These are phyloP conservation scores for Notechis scutatus DNA, from an alignment of 2,113 vertebrate genomes.

Conservation along the genomic window DNA sequence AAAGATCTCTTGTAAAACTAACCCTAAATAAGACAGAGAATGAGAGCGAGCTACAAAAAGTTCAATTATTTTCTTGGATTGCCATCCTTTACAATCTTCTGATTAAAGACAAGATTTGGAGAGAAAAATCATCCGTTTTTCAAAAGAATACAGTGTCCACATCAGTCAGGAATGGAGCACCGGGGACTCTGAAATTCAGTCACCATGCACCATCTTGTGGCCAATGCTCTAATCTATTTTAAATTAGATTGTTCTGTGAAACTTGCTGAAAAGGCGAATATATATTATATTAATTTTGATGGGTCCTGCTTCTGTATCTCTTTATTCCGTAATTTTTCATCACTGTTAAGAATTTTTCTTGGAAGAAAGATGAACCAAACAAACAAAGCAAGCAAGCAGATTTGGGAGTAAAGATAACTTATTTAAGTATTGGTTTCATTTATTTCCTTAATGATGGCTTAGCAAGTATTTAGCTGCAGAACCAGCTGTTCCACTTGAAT, in stretches of 20 bases:
- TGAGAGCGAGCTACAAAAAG: neutral
- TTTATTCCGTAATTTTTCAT: neutral
- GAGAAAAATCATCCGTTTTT: neutral
- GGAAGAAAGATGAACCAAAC: neutral
- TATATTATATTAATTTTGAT: neutral
- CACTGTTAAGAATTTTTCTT: neutral
- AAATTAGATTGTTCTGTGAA: neutral
- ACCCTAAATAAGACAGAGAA: neutral
- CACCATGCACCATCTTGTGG: neutral
- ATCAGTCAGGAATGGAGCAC: neutral
- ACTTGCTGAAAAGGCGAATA: neutral
- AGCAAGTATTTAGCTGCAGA: neutral
- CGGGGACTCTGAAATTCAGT: neutral
- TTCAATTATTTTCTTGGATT: neutral
- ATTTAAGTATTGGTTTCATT: neutral
- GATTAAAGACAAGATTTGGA: neutral
- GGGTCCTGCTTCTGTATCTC: neutral
- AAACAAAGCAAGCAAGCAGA: neutral
- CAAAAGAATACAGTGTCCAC: neutral
- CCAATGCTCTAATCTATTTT: neutral
- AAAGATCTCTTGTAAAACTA: neutral
- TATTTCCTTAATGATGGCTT: neutral
- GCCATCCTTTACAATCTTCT: neutral
- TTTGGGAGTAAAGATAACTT: neutral
- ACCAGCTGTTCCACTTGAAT: neutral